phyloP scores from a whole-genome alignment of 2,888 invertebrate species.

The Byasa hedistus region DNA sequence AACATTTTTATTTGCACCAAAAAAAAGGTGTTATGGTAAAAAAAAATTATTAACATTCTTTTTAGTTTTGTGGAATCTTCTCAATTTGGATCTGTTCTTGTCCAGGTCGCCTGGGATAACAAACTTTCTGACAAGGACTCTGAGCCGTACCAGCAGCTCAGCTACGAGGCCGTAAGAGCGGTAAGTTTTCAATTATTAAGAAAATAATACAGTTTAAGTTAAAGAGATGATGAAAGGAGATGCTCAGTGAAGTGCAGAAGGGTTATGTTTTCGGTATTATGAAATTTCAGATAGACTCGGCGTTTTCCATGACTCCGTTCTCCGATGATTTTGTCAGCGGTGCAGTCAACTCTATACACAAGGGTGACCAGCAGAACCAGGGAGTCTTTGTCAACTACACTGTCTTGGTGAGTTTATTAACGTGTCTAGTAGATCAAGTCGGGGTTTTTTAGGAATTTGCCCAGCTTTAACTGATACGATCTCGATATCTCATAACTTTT shows the following conservation, averaged over 20 bases:
- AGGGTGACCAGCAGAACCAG: constrained; percentile 84
- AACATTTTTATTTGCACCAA: too few species aligned
- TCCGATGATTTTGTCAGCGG: constrained; percentile 92
- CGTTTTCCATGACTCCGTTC: constrained; percentile 95
- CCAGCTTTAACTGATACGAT: too few species aligned
- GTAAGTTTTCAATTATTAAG: constrained; percentile 76
- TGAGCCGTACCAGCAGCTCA: constrained; percentile 89
- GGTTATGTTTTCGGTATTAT: background rate
- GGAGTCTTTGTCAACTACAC: constrained; percentile 93
- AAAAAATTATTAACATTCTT: too few species aligned
- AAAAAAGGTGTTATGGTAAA: too few species aligned
- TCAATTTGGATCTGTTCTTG: constrained; percentile 17
- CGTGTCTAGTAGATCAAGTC: too few species aligned
- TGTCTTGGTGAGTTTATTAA: constrained; percentile 74
- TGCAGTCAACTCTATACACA: constrained; percentile 88
- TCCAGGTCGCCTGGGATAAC: constrained; percentile 86
- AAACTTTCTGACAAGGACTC: constrained; percentile 87
- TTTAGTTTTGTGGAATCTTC: too few species aligned
- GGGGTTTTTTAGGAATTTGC: too few species aligned
- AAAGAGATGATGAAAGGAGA: too few species aligned
- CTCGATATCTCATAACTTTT: too few species aligned
- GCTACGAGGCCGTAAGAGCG: constrained; percentile 92
- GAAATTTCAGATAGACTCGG: constrained; percentile 88
- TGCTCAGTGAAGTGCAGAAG: too few species aligned
- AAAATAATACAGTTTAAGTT: too few species aligned